A percentile compares a stretch with the other conserved stretches of the same genome.
These are phyloP conservation scores for Tursiops truncatus DNA, from an alignment of 2,113 vertebrate species.

Conservation along the genomic window DNA sequence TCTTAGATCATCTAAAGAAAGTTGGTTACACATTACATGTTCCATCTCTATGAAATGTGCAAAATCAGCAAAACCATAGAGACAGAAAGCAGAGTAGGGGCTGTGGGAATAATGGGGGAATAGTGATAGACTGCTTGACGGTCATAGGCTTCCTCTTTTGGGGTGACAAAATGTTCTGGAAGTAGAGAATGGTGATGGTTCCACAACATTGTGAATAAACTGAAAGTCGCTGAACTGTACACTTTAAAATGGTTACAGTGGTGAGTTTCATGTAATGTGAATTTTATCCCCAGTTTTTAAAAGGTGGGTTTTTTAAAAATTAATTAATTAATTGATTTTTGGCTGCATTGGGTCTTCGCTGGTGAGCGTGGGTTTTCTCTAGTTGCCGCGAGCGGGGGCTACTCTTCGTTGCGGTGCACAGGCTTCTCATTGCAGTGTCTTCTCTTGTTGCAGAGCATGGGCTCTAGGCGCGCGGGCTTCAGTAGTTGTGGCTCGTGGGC, in stretches of 20 bases:
- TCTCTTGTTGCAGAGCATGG: too few species aligned
- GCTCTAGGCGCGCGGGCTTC: too few species aligned
- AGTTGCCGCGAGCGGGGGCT: too few species aligned
- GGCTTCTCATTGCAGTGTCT: too few species aligned
- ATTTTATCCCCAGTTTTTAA: neutral
- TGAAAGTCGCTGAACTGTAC: neutral
- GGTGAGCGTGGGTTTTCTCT: too few species aligned
- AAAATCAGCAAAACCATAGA: neutral
- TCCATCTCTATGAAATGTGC: neutral
- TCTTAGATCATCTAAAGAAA: neutral
- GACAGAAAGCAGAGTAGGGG: neutral
- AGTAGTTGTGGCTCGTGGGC: too few species aligned
- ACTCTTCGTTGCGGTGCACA: fast-evolving
- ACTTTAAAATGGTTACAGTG: neutral
- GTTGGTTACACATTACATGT: neutral
- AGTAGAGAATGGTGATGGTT: neutral
- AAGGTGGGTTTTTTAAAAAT: neutral
- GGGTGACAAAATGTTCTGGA: neutral
- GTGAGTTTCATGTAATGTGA: neutral
- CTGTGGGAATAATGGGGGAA: fast-evolving
- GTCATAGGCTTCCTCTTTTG: neutral
- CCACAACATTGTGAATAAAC: neutral
- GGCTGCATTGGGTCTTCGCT: too few species aligned
- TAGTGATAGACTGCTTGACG: neutral
- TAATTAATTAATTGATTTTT: too few species aligned